Evolutionary conservation across 2,113 vertebrate species (phyloP).

Genomic region (Calyptomena viridis): DNA sequence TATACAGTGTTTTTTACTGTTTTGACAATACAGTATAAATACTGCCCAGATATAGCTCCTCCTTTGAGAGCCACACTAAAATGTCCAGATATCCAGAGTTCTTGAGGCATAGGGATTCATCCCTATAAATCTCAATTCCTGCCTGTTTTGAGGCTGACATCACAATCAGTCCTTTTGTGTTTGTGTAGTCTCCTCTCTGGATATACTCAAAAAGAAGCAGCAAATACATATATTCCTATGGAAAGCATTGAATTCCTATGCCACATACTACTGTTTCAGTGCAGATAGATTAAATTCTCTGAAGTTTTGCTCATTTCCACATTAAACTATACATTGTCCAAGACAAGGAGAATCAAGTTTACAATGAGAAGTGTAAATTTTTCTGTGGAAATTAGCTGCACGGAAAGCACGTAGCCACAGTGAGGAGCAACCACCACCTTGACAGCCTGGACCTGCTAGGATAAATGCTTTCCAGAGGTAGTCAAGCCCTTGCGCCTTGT

Average conservation of each 20-base stretch:
- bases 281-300: not conserved
- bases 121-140: not conserved
- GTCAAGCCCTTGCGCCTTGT: not conserved
- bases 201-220: not conserved
- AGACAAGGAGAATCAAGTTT: not conserved
- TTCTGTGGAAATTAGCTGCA: not conserved
- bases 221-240: not conserved
- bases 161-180: not conserved
- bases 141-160: not conserved
- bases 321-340: not conserved
- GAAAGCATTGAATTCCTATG: accelerated
- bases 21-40: not conserved
- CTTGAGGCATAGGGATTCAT: not conserved
- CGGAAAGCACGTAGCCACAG: slow-evolving; percentile 1
- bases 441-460: not conserved
- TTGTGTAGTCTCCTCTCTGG: not conserved
- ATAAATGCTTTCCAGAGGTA: not conserved
- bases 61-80: not conserved
- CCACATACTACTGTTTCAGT: not conserved
- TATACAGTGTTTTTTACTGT: not conserved
- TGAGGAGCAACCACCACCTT: not conserved
- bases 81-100: not conserved
- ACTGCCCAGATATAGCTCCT: not conserved
- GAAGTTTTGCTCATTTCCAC: not conserved
- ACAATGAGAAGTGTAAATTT: not conserved